Evolutionary conservation across 2,113 vertebrate genomes (phyloP).

Genomic region (Drymodes brunneopygia): DNA sequence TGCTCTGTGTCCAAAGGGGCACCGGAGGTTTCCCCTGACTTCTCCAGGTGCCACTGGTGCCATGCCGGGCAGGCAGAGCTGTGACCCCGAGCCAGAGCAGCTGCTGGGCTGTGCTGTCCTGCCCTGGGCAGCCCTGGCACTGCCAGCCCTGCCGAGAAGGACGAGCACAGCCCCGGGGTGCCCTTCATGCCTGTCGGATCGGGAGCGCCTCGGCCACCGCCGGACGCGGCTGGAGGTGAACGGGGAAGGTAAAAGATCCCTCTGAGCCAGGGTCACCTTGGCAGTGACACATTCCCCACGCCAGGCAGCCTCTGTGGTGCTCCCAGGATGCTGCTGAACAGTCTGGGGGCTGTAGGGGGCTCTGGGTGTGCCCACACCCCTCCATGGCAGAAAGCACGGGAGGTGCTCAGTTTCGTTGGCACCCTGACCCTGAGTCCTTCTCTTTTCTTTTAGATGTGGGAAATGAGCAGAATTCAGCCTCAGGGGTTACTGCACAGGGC

Average conservation of each 20-base stretch:
- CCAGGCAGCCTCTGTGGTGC: neutral
- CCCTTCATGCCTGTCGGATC: slow-evolving; percentile 45
- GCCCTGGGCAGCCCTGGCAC: neutral
- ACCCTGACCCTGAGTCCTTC: neutral
- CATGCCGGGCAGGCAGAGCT: neutral
- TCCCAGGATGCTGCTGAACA: neutral
- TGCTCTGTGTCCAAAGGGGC: neutral
- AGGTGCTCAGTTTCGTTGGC: neutral
- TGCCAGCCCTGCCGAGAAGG: neutral
- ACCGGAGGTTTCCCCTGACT: neutral
- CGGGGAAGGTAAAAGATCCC: neutral
- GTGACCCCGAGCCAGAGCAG: neutral
- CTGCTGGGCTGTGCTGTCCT: neutral
- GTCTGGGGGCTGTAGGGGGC: neutral
- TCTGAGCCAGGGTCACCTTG: neutral
- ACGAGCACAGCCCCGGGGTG: neutral
- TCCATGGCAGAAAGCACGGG: rapidly evolving
- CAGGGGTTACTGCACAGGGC: neutral
- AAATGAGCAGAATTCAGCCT: neutral
- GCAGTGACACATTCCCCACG: neutral
- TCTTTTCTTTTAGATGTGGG: neutral
- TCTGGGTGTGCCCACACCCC: neutral
- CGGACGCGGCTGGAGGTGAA: neutral
- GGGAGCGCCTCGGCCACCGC: rapidly evolving
- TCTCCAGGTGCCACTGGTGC: neutral